Evolutionary conservation across 53 echinoderm and acorn worm genomes (phyloP), one percentile per base, ranked within the genome.

Genomic region (Holothuria scabra): DNA sequence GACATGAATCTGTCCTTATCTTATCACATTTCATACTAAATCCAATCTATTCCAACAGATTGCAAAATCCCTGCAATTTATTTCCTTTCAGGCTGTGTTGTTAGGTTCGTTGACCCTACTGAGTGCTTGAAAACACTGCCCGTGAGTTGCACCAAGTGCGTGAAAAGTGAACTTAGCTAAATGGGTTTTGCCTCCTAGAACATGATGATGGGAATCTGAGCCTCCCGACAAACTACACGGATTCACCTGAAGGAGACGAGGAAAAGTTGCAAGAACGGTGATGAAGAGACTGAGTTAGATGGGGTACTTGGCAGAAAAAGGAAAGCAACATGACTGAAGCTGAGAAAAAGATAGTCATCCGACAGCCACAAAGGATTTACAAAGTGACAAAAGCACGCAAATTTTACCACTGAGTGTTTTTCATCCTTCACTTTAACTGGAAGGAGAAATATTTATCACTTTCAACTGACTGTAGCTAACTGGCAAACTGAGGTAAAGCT

Each of bases 1-100:
- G 72, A 72, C 72, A 72, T 72, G 72, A 72, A 72, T 72, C 72
- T 72, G 28, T 72, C 46, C 72, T 72, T 48, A 72, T 72, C 72
- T 72, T 72, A 72, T 67, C 67, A 67, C 67, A 67, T 72, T 72
- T 72, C 72, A 72, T 72, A 48, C 72, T 72, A 23, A 44, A 46
- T 72, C 23, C 34, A 72, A 72, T 72, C 72, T 44, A 72, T 72
- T 48, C 48, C 72, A 19, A 72, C 72, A 72, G 48, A 72, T 72
- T 72, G 48, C 72, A 72, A 72, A 72, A 72, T 72, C 72, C 69
- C 72, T 72, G 72, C 72, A 44, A 72, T 46, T 72, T 72, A 46
- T 46, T 72, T 34, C 31, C 72, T 72, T 72, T 22, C 46, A 25
- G 72, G 72, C 72, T 46, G 41, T 72, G 48, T 48, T 24, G 46